Base-by-base conservation (phyloP, 2,888 invertebrate species). In the Protophormia terraenovae region DNA sequence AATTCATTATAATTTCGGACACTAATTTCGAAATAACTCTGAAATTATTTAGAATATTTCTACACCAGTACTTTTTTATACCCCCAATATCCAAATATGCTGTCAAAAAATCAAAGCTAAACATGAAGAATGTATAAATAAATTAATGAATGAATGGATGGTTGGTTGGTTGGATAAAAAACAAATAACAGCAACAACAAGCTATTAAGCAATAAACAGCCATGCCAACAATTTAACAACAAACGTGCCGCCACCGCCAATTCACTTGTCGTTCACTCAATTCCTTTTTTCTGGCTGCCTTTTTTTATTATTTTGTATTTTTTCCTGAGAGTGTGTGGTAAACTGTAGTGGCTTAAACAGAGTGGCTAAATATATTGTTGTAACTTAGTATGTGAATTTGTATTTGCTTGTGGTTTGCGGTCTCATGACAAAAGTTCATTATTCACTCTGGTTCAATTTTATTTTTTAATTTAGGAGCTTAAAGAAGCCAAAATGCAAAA, bases 171-270 rank as follows among this genome's bases (percentile, higher is more conserved):
- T 72, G 29, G 2, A 22, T 35, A n/a, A 38, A 55, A 29, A n/a
- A 55, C 14, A 12, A 55, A 55, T 1, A 55, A 29, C 27, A 27
- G 29, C 24, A 55, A 55, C 6, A 5, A 10, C 22, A 22, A 55
- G 0, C 6, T 8, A 24, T 29, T n/a, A 19, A 75, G 10, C 50
- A 50, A 35, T 32, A 27, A 35, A 45, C 8, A 45, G 3, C 14
- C 29, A 16, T 62, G 14, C 45, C 66, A 73, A 47, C 58, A 73
- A 71, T 64, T 76, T 32, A 76, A 45, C 38, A 22, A 47, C 53
- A 83, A 83, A 83, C 16, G 47, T 71, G 55, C 58, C 66, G 6
- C n/a, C 14, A 22, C 14, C 32, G 24, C 47, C 47, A 50, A 29
- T 35, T 58, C 47, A 67, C 71, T 29, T 50, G 35, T 53, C 41